phyloP scores from a whole-genome alignment of 2,888 invertebrate genomes.

The Monopis laevigella region DNA sequence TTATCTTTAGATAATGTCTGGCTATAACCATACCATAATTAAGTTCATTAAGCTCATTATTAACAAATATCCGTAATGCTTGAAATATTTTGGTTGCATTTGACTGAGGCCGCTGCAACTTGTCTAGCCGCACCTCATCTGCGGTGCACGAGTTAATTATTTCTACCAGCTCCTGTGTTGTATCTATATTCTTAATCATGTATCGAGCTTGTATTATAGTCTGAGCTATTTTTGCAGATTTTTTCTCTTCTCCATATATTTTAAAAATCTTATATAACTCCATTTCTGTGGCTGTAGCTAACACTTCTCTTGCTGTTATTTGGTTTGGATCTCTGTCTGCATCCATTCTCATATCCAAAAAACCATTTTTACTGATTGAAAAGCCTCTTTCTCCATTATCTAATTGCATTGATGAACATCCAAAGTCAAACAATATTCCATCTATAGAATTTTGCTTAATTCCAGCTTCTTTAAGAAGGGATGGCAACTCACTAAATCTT shows the following conservation, averaged over 20 bases:
- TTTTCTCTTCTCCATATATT: conserved; percentile 91
- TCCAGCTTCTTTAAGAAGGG: conserved; percentile 66
- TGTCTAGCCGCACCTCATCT: conserved; percentile 71
- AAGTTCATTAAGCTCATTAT: conserved; percentile 95
- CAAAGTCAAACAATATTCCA: conserved; percentile 91
- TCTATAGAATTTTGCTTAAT: conserved; percentile 77
- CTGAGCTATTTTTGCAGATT: conserved; percentile 86
- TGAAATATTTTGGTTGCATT: conserved; percentile 93
- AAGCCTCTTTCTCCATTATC: conserved; percentile 86
- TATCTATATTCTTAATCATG: conserved; percentile 77
- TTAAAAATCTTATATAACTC: conserved; percentile 87
- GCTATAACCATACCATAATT: conserved; percentile 87
- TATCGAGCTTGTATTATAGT: conserved; percentile 86
- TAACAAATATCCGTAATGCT: conserved; percentile 94
- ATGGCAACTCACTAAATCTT: conserved; percentile 86
- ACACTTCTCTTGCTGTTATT: conserved; percentile 87
- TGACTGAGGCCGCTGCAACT: conserved; percentile 78
- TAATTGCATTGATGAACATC: conserved; percentile 96
- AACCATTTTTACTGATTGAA: conserved; percentile 84
- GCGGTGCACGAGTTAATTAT: conserved; percentile 73
- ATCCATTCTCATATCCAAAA: conserved; percentile 97
- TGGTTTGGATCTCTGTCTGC: conserved; percentile 72
- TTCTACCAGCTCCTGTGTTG: conserved; percentile 84
- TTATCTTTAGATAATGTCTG: conserved; percentile 77
- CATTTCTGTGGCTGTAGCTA: conserved; percentile 80